Percentiles rank a stretch among this genome's conserved stretches.
These are phyloP conservation scores for Epinotia bilunana DNA, from an alignment of 2,888 invertebrate species.

Conservation along the genomic window DNA sequence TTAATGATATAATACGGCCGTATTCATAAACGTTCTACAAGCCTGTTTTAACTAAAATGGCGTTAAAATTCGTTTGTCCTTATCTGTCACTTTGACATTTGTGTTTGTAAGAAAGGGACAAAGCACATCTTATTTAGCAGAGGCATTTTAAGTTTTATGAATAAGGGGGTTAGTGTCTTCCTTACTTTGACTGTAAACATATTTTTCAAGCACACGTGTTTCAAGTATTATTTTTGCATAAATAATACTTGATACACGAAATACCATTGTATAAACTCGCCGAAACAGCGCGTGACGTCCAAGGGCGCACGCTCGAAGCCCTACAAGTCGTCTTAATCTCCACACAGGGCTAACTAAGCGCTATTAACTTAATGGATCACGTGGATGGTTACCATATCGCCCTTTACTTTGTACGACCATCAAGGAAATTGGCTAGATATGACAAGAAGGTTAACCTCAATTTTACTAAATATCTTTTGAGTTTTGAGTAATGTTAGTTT, in stretches of 20 bases:
- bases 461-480: too few species aligned
- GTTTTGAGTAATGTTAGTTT: too few species aligned
- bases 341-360: slow-evolving; percentile 23
- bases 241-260: neutral
- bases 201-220: neutral
- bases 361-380: slow-evolving; percentile 24
- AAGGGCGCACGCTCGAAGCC: slow-evolving; percentile 26
- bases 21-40: too few species aligned
- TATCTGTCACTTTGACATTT: too few species aligned
- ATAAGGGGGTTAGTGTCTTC: neutral
- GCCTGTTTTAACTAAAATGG: too few species aligned
- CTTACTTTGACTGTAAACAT: neutral
- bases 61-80: too few species aligned
- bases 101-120: too few species aligned
- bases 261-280: neutral
- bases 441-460: too few species aligned
- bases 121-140: too few species aligned
- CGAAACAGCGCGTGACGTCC: slow-evolving; percentile 12
- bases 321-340: slow-evolving; percentile 26
- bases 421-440: neutral
- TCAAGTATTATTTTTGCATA: neutral
- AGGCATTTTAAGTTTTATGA: too few species aligned
- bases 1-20: too few species aligned
- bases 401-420: neutral
- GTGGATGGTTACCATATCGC: slow-evolving; percentile 20